Evolutionary conservation across 1,140 invertebrate genomes (phyloP).

Genomic region (Probaryconus sp.): DNA sequence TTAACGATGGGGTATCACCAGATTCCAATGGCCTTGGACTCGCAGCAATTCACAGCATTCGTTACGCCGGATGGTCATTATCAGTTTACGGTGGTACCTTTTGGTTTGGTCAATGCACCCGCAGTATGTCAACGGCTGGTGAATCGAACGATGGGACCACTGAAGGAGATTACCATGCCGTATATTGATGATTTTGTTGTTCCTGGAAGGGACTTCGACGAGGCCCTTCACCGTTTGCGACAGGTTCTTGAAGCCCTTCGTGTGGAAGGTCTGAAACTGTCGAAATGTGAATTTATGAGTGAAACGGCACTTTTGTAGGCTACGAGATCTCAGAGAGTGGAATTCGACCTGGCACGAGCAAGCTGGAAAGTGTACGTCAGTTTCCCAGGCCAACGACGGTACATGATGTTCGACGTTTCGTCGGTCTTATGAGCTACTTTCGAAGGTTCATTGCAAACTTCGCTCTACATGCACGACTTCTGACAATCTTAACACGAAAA

Average conservation of each 20-base stretch:
- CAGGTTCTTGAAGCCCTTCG: conserved; percentile 14
- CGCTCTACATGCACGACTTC: conserved; percentile 6
- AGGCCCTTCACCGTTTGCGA: neutral
- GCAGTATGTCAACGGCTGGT: conserved; percentile 28
- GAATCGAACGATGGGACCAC: conserved; percentile 23
- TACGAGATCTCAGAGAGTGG: conserved; percentile 58
- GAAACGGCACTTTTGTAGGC: conserved; percentile 59
- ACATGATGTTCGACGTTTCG: conserved; percentile 63
- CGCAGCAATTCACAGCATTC: conserved; percentile 47
- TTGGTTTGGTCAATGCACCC: conserved; percentile 49
- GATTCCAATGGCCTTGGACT: conserved; percentile 12
- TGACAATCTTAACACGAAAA: conserved; percentile 13
- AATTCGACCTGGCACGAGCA: conserved; percentile 53
- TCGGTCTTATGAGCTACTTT: conserved; percentile 70
- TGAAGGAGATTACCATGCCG: neutral
- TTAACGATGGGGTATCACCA: conserved; percentile 13
- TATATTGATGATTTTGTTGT: conserved; percentile 25
- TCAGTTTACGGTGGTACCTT: conserved; percentile 27
- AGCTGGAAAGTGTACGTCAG: conserved; percentile 51
- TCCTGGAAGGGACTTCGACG: neutral
- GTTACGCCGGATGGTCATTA: conserved; percentile 39
- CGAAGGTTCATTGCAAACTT: conserved; percentile 60
- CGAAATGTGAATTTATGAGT: conserved; percentile 51
- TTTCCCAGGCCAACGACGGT: conserved; percentile 17
- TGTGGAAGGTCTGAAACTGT: conserved; percentile 31